Evolutionary conservation across 2,113 vertebrate species (phyloP), one percentile per base, ranked within the genome.

Genomic region (Dunckerocampus dactyliophorus): DNA sequence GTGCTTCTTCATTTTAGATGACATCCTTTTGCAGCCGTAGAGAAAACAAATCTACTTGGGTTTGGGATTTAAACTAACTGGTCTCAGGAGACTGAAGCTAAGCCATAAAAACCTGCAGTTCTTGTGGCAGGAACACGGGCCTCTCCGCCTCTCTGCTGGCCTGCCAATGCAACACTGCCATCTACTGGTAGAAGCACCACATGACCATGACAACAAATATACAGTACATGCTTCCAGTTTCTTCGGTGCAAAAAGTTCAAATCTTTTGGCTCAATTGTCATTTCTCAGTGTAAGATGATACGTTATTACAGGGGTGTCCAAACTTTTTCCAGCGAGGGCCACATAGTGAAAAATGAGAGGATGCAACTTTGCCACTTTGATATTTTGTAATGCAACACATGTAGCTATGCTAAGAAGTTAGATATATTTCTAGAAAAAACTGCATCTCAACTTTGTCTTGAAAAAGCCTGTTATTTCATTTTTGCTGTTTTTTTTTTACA

Each of bases 91-190:
- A 74, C 61, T 58, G 57, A 15, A 52, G 70, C 31, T 74, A 50
- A 69, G 71, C 66, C 63, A 58, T 46, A 59, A 47, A 47, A 70
- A 46, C 21, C 45, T 60, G 47, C 19, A 20, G 28, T 20, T 50
- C 19, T 55, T 69, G 53, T 24, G 31, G 20, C 48, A 67, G 6
- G 6, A 60, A 37, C 37, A 24, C 7, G 16, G 20, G 59, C 24
- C 51, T 47, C 19, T 13, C 0, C 43, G 43, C 59, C 69, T 47
- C 39, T 55, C 5, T 58, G 61, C 45, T 15, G 19, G 66, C 70
- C 28, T 8, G 24, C 75, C 70, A 61, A 66, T 79, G 55, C 87
- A 87, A 83, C 81, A 87, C 80, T 82, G 80, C 83, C 90, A 85
- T 87, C 91, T 88, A 65, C 82, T 88, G 89, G 84, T 49, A 19